Percentiles rank a stretch among this genome's conserved stretches.
Conservation (phyloP, 1,140 invertebrate species). For the Drosophila tristis region DNA sequence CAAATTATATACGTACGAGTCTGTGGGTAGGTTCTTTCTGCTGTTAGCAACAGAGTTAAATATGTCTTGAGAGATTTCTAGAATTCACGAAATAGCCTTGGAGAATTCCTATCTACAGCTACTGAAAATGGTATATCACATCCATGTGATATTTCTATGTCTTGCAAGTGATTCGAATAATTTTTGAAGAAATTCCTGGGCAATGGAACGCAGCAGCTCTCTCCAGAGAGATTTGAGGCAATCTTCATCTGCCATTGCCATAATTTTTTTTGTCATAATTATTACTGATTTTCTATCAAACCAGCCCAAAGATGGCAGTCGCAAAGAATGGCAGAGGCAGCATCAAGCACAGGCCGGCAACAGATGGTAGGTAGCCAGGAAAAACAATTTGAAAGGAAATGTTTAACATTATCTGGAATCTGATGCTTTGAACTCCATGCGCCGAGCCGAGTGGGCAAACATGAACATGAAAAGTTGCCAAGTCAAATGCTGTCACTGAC, state of each 20-base stretch:
- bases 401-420: conserved; percentile 75
- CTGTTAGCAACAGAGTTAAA: too few species aligned
- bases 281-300: conserved; percentile 57
- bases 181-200: too few species aligned
- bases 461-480: conserved; percentile 69
- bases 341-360: conserved; percentile 2
- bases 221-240: conserved; percentile 22
- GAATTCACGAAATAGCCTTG: too few species aligned
- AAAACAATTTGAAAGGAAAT: conserved; percentile 78
- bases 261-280: conserved; percentile 49
- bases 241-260: conserved; percentile 31
- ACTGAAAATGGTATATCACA: too few species aligned
- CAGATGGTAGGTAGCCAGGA: conserved; percentile 22
- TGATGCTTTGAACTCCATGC: conserved; percentile 74
- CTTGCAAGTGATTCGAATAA: too few species aligned
- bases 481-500: conserved; percentile 77
- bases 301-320: conserved; percentile 39
- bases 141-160: too few species aligned
- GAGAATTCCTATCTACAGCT: too few species aligned
- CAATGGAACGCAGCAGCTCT: too few species aligned
- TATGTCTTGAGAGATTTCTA: too few species aligned
- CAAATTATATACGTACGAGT: too few species aligned
- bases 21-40: too few species aligned
- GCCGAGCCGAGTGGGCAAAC: conserved; percentile 72
- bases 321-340: conserved; percentile 17